Evolutionary conservation across 1,140 invertebrate genomes (phyloP), one percentile per base, ranked within the genome.

Genomic region (Conopomorpha cramerella): DNA sequence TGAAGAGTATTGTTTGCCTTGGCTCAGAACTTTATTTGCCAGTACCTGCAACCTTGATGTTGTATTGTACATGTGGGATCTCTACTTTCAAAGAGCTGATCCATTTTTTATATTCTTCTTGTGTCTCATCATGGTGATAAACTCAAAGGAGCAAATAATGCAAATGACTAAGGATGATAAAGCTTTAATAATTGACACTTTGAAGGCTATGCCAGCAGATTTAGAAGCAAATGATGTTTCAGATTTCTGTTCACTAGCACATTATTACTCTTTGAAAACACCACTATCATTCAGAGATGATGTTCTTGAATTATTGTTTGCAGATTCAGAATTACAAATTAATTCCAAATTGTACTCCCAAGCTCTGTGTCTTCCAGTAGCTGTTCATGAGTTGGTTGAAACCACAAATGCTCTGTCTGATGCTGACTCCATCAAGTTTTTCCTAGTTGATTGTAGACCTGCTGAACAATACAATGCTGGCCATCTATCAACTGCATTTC

Each of bases 21-120:
- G 97, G 96, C 89, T 99, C 53, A 87, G 87, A 47, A 91, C 91
- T 31, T 67, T 99, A 13, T 97, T 99, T 79, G 87, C 94, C 15
- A 86, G 87, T 13, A 87, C 87, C 15, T 96, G 95, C 68, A 89
- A 84, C 49, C 79, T 96, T 32, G 86, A 90, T 46, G 91, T 96
- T 6, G 89, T 92, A 34, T 84, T 91, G 37, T 86, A 86, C 43
- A 93, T 99, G 86, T 99, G 97, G 97, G 96, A 99, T 80, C 82
- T 95, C 18, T 99, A 99, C 64, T 96, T 99, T 58, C 95, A 98
- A 80, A 91, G 94, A 66, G 85, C 87, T 14, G 96, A 99, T 81
- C 93, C 93, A 13, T 99, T 98, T 79, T 91, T 99, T 44, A 85
- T 97, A 48, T 95, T 99, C 66, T 98, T 97, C 59, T 81, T 99